A percentile compares a stretch with the other conserved stretches of the same genome.
Evolutionary conservation across 2,888 invertebrate genomes (phyloP).

Genomic region (Galerucella pusilla): DNA sequence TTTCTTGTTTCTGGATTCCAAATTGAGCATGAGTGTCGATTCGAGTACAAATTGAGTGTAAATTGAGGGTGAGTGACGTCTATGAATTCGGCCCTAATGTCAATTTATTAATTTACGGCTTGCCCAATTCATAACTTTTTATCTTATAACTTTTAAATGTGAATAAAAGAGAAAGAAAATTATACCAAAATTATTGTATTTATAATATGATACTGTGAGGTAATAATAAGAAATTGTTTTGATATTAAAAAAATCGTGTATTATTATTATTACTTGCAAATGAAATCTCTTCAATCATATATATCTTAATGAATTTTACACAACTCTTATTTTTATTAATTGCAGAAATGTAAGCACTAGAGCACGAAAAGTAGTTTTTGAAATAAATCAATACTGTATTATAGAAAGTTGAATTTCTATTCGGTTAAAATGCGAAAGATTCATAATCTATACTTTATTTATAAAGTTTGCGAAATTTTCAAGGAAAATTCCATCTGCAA

Average conservation of each 20-base stretch:
- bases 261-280: not conserved
- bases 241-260: not conserved
- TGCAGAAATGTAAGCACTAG: conserved; percentile 12
- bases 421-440: conserved; percentile 11
- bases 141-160: too few relatives aligned
- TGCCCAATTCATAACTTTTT: too few relatives aligned
- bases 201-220: not conserved
- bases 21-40: too few relatives aligned
- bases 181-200: too few relatives aligned
- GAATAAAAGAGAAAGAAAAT: too few relatives aligned
- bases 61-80: too few relatives aligned
- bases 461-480: conserved; percentile 23
- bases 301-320: conserved; percentile 7
- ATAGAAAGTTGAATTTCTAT: conserved; percentile 14
- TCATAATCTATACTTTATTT: conserved; percentile 8
- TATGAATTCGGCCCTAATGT: too few relatives aligned
- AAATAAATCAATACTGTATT: conserved; percentile 4
- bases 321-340: conserved; percentile 14
- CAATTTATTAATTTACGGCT: too few relatives aligned
- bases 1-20: too few relatives aligned
- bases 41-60: too few relatives aligned
- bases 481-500: conserved; percentile 14
- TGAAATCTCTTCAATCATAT: not conserved
- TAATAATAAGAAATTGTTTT: not conserved
- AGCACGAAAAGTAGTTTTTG: conserved; percentile 15